Percentiles rank a stretch among this genome's conserved stretches.
Evolutionary conservation across 1,140 invertebrate species (phyloP).

Genomic region (Scylla paramamosain): DNA sequence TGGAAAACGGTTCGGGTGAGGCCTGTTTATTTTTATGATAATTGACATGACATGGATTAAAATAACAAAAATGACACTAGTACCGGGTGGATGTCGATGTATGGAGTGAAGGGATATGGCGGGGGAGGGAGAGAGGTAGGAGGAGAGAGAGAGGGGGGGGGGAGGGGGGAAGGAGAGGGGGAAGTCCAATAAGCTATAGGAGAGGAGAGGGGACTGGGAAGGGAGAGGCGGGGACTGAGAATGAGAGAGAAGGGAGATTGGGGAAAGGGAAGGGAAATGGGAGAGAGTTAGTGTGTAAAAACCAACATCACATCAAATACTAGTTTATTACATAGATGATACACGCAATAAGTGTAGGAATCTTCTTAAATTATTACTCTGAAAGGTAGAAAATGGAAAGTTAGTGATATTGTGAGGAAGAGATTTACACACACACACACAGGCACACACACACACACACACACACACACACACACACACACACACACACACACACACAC

Average conservation of each 20-base stretch:
- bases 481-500: constrained; percentile 20
- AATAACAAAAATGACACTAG: constrained; percentile 65
- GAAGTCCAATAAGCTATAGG: not conserved
- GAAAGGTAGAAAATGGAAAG: not conserved
- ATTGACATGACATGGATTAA: constrained; percentile 73
- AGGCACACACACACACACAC: not conserved
- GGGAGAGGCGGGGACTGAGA: not conserved
- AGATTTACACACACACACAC: not conserved
- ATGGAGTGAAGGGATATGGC: not conserved
- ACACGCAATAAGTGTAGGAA: not conserved
- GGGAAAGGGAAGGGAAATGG: constrained; percentile 27
- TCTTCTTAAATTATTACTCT: not conserved
- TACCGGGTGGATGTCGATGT: constrained; percentile 48
- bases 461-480: not conserved
- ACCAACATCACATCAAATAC: not conserved
- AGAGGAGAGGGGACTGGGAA: not conserved
- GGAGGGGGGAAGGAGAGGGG: not conserved
- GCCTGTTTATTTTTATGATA: constrained; percentile 73
- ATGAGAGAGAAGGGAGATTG: not conserved
- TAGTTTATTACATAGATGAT: not conserved
- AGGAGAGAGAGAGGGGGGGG: not conserved
- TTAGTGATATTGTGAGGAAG: not conserved
- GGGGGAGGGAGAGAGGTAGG: not conserved
- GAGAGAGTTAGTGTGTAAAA: not conserved
- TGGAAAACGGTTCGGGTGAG: constrained; percentile 58